These are phyloP conservation scores for Diachasmimorpha longicaudata DNA, from an alignment of 1,140 invertebrate species.

Conservation along the genomic window DNA sequence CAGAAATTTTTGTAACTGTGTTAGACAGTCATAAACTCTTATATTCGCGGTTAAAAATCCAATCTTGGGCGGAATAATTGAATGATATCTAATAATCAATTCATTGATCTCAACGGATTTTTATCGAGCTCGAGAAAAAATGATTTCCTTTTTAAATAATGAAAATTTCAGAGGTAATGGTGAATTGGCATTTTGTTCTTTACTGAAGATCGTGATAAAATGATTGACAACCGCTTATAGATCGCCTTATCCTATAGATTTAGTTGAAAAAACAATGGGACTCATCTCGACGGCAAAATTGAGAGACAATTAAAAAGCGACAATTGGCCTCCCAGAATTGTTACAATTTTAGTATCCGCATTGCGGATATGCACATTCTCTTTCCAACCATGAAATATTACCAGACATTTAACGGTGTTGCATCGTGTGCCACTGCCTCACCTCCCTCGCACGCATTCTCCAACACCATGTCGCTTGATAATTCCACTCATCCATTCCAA, in stretches of 20 bases:
- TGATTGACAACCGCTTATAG: too few species aligned
- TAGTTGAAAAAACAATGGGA: neutral
- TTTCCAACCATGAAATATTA: constrained; percentile 24
- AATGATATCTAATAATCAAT: too few species aligned
- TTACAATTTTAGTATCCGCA: constrained; percentile 26
- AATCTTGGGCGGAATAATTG: too few species aligned
- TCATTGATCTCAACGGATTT: too few species aligned
- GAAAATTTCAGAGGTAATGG: too few species aligned
- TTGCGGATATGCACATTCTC: constrained; percentile 23
- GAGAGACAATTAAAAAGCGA: neutral
- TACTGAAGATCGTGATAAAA: too few species aligned
- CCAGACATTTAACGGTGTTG: constrained; percentile 1
- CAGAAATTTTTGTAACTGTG: too few species aligned
- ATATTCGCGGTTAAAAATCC: too few species aligned
- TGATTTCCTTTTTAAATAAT: too few species aligned
- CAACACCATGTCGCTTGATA: constrained; percentile 15
- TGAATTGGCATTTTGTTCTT: too few species aligned
- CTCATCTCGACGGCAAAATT: neutral
- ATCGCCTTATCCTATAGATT: neutral
- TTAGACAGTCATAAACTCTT: too few species aligned
- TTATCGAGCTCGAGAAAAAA: too few species aligned
- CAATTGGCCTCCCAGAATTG: constrained; percentile 3
- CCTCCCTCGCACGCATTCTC: neutral
- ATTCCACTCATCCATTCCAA: constrained; percentile 25
- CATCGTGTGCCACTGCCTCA: neutral